phyloP scores from a whole-genome alignment of 2,888 invertebrate genomes.

The Pimpla rufipes region DNA sequence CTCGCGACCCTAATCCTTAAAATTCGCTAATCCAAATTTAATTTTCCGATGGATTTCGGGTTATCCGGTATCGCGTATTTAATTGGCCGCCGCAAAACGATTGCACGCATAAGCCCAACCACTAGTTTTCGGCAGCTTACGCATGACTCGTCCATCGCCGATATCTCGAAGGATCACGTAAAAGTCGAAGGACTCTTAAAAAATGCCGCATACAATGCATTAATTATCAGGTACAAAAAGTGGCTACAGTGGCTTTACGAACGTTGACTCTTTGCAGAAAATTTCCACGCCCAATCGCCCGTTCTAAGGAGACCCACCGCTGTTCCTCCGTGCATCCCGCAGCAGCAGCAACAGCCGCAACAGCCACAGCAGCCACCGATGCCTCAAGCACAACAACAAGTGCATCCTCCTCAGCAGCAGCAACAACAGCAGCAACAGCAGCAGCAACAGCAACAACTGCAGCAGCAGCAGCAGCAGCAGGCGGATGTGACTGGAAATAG shows the following conservation, averaged over 20 bases:
- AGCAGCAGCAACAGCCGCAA: slow-evolving; percentile 79
- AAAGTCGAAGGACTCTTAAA: too few relatives aligned
- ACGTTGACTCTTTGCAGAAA: slow-evolving; percentile 75
- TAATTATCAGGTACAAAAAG: not conserved
- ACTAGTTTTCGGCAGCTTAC: too few relatives aligned
- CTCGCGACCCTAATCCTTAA: too few relatives aligned
- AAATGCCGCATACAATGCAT: too few relatives aligned
- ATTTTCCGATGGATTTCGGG: too few relatives aligned
- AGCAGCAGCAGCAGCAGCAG: slow-evolving; percentile 65
- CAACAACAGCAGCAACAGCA: slow-evolving; percentile 81
- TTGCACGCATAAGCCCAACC: too few relatives aligned
- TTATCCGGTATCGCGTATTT: too few relatives aligned
- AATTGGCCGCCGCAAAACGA: too few relatives aligned
- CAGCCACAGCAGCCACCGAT: slow-evolving; percentile 79
- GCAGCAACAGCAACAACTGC: slow-evolving; percentile 75
- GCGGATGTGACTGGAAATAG: slow-evolving; percentile 84
- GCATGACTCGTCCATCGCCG: too few relatives aligned
- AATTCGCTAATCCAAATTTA: too few relatives aligned
- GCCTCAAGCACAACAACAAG: slow-evolving; percentile 79
- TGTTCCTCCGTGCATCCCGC: slow-evolving; percentile 84
- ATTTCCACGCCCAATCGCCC: slow-evolving; percentile 81
- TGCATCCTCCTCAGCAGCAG: slow-evolving; percentile 75
- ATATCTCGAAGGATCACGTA: too few relatives aligned
- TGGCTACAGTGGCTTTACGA: not conserved
- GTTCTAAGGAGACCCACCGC: slow-evolving; percentile 80